Conservation (phyloP, 2,888 invertebrate species). For the Protonemura montana region DNA sequence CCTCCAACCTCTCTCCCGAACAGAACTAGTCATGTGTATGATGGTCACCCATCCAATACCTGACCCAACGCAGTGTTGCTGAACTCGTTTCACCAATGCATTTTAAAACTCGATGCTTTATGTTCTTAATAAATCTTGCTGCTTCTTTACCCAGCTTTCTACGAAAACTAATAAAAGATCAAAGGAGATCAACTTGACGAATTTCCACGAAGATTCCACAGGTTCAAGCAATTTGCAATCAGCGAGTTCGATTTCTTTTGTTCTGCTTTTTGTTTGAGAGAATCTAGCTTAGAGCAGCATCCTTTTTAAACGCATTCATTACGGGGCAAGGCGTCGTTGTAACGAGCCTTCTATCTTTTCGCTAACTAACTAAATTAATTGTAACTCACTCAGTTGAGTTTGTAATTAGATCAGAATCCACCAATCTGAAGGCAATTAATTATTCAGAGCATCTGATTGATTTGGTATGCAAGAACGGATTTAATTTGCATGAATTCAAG, state of each 20-base stretch:
- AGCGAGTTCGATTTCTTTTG: background rate
- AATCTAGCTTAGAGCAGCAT: background rate
- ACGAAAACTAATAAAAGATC: too few relatives aligned
- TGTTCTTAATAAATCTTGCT: too few relatives aligned
- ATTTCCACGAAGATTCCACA: too few relatives aligned
- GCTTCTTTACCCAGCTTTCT: too few relatives aligned
- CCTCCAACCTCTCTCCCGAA: too few relatives aligned
- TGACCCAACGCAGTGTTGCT: too few relatives aligned
- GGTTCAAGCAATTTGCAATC: background rate
- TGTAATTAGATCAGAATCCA: background rate
- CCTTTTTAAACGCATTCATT: background rate
- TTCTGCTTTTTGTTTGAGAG: background rate
- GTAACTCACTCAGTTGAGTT: background rate
- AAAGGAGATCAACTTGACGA: too few relatives aligned
- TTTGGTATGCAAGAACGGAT: background rate
- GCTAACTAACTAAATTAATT: background rate
- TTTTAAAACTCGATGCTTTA: too few relatives aligned
- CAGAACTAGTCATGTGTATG: too few relatives aligned
- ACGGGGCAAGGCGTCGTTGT: background rate
- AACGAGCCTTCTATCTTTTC: background rate
- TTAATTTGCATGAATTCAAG: background rate
- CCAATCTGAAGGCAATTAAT: slow-evolving; percentile 5
- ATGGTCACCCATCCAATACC: too few relatives aligned
- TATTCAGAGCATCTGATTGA: background rate
- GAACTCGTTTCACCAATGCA: too few relatives aligned